phyloP scores from a whole-genome alignment of 2,888 invertebrate genomes.

The Hoplodrina blanda region DNA sequence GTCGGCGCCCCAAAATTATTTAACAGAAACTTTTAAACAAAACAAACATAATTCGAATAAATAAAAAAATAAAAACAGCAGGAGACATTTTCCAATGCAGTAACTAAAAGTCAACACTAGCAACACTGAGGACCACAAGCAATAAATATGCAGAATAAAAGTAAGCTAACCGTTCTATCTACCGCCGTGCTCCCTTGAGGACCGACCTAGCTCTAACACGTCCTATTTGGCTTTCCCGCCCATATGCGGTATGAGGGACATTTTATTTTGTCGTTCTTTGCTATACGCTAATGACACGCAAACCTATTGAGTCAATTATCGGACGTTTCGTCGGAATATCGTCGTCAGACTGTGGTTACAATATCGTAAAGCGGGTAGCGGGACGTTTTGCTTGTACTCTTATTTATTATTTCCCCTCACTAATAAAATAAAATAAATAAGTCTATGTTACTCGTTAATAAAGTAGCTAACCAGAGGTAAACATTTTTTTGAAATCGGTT shows the following conservation, averaged over 20 bases:
- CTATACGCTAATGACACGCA: conserved; percentile 50
- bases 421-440: too few species aligned
- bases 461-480: too few species aligned
- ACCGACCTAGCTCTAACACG: background rate
- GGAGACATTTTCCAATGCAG: background rate
- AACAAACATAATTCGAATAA: too few species aligned
- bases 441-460: too few species aligned
- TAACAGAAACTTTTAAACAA: too few species aligned
- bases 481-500: too few species aligned
- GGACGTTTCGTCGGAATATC: conserved; percentile 44
- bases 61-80: background rate
- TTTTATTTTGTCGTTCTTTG: conserved; percentile 41
- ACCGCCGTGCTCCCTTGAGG: conserved; percentile 10
- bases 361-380: background rate
- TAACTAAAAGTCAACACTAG: background rate
- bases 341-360: conserved; percentile 24
- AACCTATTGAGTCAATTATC: conserved; percentile 47
- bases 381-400: background rate
- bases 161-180: conserved; percentile 5
- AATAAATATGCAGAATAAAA: conserved; percentile 15
- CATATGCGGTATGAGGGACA: conserved; percentile 28
- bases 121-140: background rate
- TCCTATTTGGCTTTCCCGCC: conserved; percentile 36
- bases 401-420: too few species aligned
- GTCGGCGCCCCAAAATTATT: too few species aligned